These are phyloP conservation scores for Chaetoderma sp. DNA, from an alignment of 2,888 invertebrate genomes.

Conservation along the genomic window DNA sequence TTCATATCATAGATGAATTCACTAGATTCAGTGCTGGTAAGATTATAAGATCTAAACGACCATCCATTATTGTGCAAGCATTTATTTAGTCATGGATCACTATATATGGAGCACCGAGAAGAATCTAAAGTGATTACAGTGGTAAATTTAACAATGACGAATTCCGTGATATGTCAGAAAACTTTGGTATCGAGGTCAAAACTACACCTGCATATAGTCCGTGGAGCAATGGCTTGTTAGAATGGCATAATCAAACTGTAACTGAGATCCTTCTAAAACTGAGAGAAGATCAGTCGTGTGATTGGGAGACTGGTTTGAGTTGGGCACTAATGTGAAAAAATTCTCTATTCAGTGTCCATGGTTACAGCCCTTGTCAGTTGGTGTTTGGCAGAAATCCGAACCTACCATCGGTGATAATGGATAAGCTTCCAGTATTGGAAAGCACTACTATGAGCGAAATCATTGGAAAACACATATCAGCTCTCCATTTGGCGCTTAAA, in stretches of 20 bases:
- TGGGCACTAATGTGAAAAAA: conserved; percentile 1
- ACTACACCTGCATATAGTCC: background rate
- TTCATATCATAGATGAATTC: conserved; percentile 4
- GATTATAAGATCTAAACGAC: background rate
- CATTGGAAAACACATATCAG: no score
- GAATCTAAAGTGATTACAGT: background rate
- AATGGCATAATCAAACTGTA: background rate
- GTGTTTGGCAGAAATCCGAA: no score
- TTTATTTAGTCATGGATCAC: background rate
- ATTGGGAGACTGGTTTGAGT: background rate
- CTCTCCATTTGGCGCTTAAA: no score
- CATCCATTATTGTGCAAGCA: background rate
- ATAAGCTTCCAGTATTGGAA: no score
- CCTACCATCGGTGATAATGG: no score
- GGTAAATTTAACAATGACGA: background rate
- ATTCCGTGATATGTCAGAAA: conserved; percentile 6
- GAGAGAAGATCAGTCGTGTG: background rate
- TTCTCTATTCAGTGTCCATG: background rate
- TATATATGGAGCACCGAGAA: background rate
- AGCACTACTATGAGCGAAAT: no score
- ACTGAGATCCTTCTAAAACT: conserved; percentile 7
- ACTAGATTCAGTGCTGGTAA: conserved; percentile 1
- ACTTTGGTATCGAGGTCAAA: conserved; percentile 4
- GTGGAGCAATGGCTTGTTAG: background rate
- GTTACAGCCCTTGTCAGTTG: conserved; percentile 9